A percentile compares a stretch with the other conserved stretches of the same genome.
Conservation (phyloP, 2,113 vertebrate species). For the Acrocephalus arundinaceus region DNA sequence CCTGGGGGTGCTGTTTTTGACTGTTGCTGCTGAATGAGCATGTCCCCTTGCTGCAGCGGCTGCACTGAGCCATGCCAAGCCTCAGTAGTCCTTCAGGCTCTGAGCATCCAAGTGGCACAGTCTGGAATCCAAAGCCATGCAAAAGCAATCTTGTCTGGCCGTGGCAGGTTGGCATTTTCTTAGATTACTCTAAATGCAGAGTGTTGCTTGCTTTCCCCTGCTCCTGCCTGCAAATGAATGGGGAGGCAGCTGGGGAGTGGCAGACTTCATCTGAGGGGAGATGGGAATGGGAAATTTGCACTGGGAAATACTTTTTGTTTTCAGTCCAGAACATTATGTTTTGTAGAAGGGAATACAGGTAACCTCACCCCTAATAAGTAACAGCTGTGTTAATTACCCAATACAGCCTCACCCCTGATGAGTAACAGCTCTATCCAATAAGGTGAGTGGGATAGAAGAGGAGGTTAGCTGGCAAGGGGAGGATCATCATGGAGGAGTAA, state of each 20-base stretch:
- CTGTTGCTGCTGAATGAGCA: fast-evolving
- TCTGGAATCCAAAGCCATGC: neutral
- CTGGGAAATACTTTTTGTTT: neutral
- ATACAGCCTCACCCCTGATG: neutral
- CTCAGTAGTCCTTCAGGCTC: neutral
- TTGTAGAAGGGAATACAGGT: neutral
- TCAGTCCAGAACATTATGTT: neutral
- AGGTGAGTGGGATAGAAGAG: neutral
- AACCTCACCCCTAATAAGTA: neutral
- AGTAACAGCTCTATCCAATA: neutral
- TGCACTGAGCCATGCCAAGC: neutral
- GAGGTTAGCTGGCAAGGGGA: neutral
- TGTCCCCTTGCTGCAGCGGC: neutral
- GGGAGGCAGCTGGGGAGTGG: fast-evolving
- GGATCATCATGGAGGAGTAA: neutral
- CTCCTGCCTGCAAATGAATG: neutral
- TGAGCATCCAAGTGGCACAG: fast-evolving
- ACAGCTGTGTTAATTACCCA: neutral
- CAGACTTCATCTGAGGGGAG: neutral
- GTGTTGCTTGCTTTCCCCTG: neutral
- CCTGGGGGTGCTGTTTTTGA: neutral
- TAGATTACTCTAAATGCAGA: neutral
- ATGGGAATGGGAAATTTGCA: neutral
- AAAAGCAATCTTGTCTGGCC: neutral
- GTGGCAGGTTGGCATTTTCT: neutral